Percentiles rank a stretch among this genome's conserved stretches.
Evolutionary conservation across 2,888 invertebrate species (phyloP).

Genomic region (Antheraea assamensis): DNA sequence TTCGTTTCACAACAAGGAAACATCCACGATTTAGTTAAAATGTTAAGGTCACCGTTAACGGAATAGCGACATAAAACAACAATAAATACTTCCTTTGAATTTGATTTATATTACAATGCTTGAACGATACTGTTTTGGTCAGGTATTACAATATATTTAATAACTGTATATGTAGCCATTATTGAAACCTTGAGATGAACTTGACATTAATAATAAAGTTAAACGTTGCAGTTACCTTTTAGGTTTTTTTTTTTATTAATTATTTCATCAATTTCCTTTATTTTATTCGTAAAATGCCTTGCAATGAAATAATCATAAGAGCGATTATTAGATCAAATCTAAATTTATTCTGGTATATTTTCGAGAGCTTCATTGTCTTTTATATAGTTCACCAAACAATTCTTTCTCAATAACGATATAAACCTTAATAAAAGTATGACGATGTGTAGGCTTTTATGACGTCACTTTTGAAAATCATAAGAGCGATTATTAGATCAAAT

Average conservation of each 20-base stretch:
- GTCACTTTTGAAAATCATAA: too few relatives aligned
- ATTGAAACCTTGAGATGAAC: neutral
- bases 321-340: neutral
- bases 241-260: neutral
- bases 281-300: neutral
- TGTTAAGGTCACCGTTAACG: constrained; percentile 34
- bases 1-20: constrained; percentile 46
- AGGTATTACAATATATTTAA: neutral
- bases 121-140: neutral
- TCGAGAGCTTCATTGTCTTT: neutral
- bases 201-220: neutral
- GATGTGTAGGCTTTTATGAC: neutral
- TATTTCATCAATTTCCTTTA: neutral
- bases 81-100: constrained; percentile 23
- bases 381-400: neutral
- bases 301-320: neutral
- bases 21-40: constrained; percentile 40
- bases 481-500: neutral
- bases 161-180: neutral
- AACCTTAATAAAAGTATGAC: neutral
- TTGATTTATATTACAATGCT: neutral
- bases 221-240: neutral
- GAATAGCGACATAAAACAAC: constrained; percentile 26
- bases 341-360: neutral
- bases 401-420: neutral